Evolutionary conservation across 2,797 vertebrate genomes (phyloP).

Genomic region (Rhincodon typus): DNA sequence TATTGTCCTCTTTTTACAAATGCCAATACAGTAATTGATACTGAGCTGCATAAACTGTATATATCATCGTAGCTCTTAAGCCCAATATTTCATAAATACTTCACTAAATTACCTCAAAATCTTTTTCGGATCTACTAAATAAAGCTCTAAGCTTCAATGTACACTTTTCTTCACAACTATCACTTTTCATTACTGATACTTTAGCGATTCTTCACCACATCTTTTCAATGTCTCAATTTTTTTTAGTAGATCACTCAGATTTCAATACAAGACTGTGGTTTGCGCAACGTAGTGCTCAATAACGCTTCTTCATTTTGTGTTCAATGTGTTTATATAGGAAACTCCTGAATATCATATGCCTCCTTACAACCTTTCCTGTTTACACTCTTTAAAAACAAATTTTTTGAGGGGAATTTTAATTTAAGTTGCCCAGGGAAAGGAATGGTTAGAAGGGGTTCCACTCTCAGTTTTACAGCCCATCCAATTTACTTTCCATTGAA

Average conservation of each 20-base stretch:
- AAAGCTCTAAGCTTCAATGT: not conserved
- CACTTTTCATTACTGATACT: not conserved
- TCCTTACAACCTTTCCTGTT: not conserved
- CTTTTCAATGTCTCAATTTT: not conserved
- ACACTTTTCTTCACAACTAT: not conserved
- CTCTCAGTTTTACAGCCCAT: not conserved
- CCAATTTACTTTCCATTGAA: not conserved
- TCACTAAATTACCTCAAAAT: not conserved
- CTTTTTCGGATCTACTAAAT: not conserved
- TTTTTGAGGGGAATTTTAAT: not conserved
- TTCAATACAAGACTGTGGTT: too few relatives aligned
- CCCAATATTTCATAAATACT: not conserved
- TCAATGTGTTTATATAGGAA: not conserved
- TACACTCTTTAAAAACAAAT: not conserved
- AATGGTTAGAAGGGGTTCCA: not conserved
- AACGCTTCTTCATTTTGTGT: not conserved
- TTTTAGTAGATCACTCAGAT: too few relatives aligned
- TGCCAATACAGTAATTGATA: not conserved
- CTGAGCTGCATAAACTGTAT: not conserved
- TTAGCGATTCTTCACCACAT: not conserved
- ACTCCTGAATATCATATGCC: not conserved
- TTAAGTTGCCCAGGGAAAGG: not conserved
- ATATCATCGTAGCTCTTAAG: not conserved
- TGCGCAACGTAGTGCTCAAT: not conserved
- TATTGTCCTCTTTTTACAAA: not conserved